Base-by-base conservation (phyloP, 2,888 invertebrate species). In the Ectropis crepuscularia region DNA sequence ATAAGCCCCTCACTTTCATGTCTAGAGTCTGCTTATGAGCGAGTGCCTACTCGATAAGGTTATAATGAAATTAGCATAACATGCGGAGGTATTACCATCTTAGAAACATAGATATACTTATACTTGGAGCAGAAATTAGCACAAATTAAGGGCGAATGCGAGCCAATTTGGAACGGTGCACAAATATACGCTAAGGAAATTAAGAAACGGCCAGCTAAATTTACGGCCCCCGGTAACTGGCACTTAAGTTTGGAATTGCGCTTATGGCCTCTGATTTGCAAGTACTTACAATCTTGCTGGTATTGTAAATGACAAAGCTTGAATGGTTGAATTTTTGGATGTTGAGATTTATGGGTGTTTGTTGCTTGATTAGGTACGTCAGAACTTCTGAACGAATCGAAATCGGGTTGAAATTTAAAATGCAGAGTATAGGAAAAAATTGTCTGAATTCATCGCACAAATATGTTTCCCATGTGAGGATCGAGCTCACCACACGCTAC, bases 211-310 rank as follows among this genome's bases (percentile, higher is more conserved):
- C 53, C 41, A 57, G 49, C 28, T 60, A 57, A 51, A 47, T 54
- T 54, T 38, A 63, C 63, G 53, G 12, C 47, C 50, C 45, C 42
- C 46, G 10, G 53, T 43, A 61, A 57, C 53, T 53, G 60, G 45
- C 41, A 7, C 16, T 28, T 28, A 54, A 59, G 63, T 61, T 65
- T 37, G 46, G 16, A 28, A 28, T 28, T 48, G 59, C 57, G 43
- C 61, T 54, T 55, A 41, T 5, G 2, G 10, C 50, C 38, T 61
- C 54, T 55, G 67, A 74, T 71, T 73, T 70, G 64, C 70, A 72
- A 61, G 47, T 68, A 2, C 16, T 28, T 28, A 28, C 16, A 28
- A 4, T 28, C 16, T 4, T 1, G 16, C 16, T 28, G 16, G 4
- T 28, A 4, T 28, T 28, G 16, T 28, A 28, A 28, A 28, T 28